Base-by-base conservation (phyloP, 1,140 invertebrate species). In the Carcinoscorpius rotundicauda region DNA sequence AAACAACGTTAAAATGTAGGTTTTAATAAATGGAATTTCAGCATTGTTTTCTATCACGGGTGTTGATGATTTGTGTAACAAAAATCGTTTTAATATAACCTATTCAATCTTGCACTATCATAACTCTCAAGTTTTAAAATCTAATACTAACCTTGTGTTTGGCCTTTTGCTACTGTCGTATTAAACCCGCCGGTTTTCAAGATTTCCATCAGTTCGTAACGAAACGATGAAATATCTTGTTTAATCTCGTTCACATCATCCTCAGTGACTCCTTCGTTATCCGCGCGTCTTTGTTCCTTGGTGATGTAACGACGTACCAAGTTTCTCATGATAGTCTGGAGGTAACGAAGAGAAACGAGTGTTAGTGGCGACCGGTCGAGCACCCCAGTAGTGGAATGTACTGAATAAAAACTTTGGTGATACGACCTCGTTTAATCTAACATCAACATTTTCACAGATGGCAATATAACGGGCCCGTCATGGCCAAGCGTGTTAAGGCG, bases 191-290 rank as follows among this genome's bases (percentile, higher is more conserved):
- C 92, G 61, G 84, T 84, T 58, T 81, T 80, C 9, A 98, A 81
- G 70, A 98, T 95, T 80, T 98, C 93, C 51, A 97, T 87, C 6
- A 98, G 82, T 78, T 98, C 95, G 79, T 89, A 95, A 53, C 91
- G 84, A 79, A 96, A 93, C 4, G 91, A 89, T 58, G 89, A 93
- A 64, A 98, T 96, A 76, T 97, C 94, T 78, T 98, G 95, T 78
- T 98, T 98, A 67, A 98, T 97, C 81, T 99, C 96, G 78, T 98
- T 98, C 52, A 98, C 90, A 78, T 98, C 95, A 74, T 98, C 95
- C 78, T 97, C 94, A 0, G 93, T 97, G 8, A 98, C 94, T 11
- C 93, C 93, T 76, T 95, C 88, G 73, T 88, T 87, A 73, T 96
- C 92, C 0, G 91, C 91, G 74, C 91, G 93, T 51, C 93, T 80